phyloP scores from a whole-genome alignment of 1,140 invertebrate genomes.

The Proales similis region DNA sequence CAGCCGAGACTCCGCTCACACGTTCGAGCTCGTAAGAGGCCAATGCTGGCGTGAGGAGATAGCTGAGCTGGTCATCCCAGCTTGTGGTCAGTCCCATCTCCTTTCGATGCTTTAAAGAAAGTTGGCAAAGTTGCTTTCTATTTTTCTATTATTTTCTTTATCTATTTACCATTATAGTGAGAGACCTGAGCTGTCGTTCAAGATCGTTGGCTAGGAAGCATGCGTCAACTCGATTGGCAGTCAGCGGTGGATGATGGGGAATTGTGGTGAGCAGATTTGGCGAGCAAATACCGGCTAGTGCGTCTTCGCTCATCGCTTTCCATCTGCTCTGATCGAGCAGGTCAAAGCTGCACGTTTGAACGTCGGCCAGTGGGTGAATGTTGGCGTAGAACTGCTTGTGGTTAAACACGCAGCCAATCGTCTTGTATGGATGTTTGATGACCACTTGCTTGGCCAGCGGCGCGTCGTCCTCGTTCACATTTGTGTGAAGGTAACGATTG shows the following conservation, averaged over 20 bases:
- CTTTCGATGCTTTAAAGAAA: too few relatives aligned
- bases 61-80: slow-evolving; percentile 52
- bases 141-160: slow-evolving; percentile 12
- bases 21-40: slow-evolving; percentile 52
- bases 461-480: slow-evolving; percentile 48
- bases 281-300: slow-evolving; percentile 48
- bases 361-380: slow-evolving; percentile 49
- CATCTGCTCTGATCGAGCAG: slow-evolving; percentile 48
- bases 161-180: neutral
- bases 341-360: slow-evolving; percentile 50
- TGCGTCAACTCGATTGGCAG: slow-evolving; percentile 41
- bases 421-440: slow-evolving; percentile 50
- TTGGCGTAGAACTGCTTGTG: slow-evolving; percentile 53
- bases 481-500: slow-evolving; percentile 48
- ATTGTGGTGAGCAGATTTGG: slow-evolving; percentile 42
- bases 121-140: too few relatives aligned
- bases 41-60: slow-evolving; percentile 51
- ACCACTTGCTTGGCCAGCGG: slow-evolving; percentile 44
- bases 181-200: slow-evolving; percentile 47
- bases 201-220: slow-evolving; percentile 47
- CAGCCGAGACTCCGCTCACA: slow-evolving; percentile 45
- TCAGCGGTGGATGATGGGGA: slow-evolving; percentile 45
- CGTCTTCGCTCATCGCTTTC: slow-evolving; percentile 53
- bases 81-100: slow-evolving; percentile 48
- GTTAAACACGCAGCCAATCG: slow-evolving; percentile 54